phyloP scores from a whole-genome alignment of 2,888 invertebrate genomes.

The Nomada goodeniana region DNA sequence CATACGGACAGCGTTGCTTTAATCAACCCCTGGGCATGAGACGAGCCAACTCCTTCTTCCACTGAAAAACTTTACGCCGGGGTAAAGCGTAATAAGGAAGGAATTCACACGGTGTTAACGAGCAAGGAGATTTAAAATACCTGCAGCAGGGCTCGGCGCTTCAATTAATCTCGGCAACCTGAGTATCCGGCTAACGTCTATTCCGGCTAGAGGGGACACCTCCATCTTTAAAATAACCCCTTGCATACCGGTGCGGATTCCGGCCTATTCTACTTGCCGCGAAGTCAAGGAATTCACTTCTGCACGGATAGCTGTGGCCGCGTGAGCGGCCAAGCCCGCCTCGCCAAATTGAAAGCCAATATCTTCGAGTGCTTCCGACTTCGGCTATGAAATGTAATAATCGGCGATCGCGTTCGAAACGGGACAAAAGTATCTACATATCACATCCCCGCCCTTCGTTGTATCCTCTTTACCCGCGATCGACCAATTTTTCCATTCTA shows the following conservation, averaged over 20 bases:
- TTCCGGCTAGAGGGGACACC: slow-evolving; percentile 1
- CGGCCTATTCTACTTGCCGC: slow-evolving; percentile 30
- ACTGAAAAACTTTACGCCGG: not conserved
- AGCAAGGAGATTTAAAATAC: slow-evolving; percentile 33
- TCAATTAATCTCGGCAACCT: slow-evolving; percentile 45
- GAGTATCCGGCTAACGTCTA: slow-evolving; percentile 26
- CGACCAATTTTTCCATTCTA: slow-evolving; percentile 38
- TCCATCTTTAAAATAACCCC: slow-evolving; percentile 44
- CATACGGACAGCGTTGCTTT: not conserved
- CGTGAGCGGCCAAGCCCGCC: slow-evolving; percentile 30
- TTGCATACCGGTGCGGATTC: slow-evolving; percentile 41
- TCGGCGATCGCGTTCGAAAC: slow-evolving; percentile 26
- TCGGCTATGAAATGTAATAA: slow-evolving; percentile 59
- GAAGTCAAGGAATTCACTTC: slow-evolving; percentile 43
- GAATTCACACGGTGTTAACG: slow-evolving; percentile 33
- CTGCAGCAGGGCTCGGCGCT: slow-evolving; percentile 16
- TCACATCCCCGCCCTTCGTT: slow-evolving; percentile 46
- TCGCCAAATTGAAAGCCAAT: slow-evolving; percentile 60
- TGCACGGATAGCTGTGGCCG: slow-evolving; percentile 13
- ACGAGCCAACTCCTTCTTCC: not conserved
- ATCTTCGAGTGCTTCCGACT: slow-evolving; percentile 27
- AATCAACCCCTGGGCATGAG: not conserved
- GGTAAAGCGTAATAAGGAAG: not conserved
- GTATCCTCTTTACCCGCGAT: not conserved
- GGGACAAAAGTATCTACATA: slow-evolving; percentile 31